A percentile compares a stretch with the other conserved stretches of the same genome.
phyloP scores from a whole-genome alignment of 2,113 vertebrate genomes.

The Propithecus coquereli region DNA sequence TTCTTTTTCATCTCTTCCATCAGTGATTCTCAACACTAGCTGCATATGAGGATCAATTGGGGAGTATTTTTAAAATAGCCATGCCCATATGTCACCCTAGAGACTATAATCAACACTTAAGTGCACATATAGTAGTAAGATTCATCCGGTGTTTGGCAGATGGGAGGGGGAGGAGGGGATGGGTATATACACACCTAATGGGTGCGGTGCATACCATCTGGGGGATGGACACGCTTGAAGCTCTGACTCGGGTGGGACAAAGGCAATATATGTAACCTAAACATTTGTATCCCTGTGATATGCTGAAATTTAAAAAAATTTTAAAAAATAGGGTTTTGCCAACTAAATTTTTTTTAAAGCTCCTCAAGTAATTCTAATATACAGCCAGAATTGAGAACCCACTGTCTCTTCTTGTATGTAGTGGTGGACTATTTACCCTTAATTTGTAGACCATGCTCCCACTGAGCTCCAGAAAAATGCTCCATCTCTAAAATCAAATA shows the following conservation, averaged over 20 bases:
- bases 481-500: not conserved
- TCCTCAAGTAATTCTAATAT: not conserved
- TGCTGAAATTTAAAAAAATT: too few species aligned
- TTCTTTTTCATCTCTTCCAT: not conserved
- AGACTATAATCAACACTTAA: too few species aligned
- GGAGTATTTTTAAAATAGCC: not conserved
- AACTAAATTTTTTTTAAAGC: not conserved
- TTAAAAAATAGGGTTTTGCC: not conserved
- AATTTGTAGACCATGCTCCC: not conserved
- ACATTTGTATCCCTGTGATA: too few species aligned
- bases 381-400: not conserved
- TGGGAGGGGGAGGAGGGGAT: too few species aligned
- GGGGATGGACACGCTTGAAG: too few species aligned
- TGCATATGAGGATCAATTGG: not conserved
- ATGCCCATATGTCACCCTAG: not conserved
- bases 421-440: not conserved
- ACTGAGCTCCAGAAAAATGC: not conserved
- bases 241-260: too few species aligned
- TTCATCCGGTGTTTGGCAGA: too few species aligned
- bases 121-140: too few species aligned
- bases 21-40: not conserved
- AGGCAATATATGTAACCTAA: too few species aligned
- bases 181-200: too few species aligned
- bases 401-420: not conserved
- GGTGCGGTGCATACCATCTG: fast-evolving